Base-by-base conservation (phyloP, 2,888 invertebrate species). In the Ormyrus pomaceus region DNA sequence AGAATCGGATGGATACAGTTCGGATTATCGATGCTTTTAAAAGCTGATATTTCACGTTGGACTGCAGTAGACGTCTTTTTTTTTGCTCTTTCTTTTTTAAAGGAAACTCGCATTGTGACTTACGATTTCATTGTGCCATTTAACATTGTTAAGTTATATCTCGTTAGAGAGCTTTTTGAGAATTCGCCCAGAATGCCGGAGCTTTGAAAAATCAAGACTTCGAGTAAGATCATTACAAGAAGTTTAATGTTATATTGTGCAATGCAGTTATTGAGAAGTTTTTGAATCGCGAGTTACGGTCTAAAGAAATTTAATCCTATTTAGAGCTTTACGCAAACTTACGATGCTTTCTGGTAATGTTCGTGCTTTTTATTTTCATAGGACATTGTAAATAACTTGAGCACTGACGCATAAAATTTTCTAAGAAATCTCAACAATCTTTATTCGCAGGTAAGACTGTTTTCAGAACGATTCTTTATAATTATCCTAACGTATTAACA, bases 11-110 rank as follows among this genome's bases (percentile, higher is more conserved):
- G 56, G 64, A 76, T 69, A 76, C 45, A 50, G 46, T 64, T 64
- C 61, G 75, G 71, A 76, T 76, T 72, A 80, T 80, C 64, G 76
- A 76, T 72, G 80, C 80, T 71, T 80, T 76, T 72, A 66, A 76
- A 61, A 76, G 75, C 71, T 80, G 59, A 72, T 80, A 80, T 76
- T 79, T 79, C 71, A 75, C 74, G 61, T 73, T 53, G 69, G 58
- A 68, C 58, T 56, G 56, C 53, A 34, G 34, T 34, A 19, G 56
- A 53, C 8, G 51, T 19, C 2, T 34, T 34, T 0, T 34, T 34
- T 34, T 34, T 34, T 50, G 51, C 34, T 62, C 66, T 70, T 55
- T 51, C 45, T 55, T 13, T 19, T 51, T 46, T 19, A 45, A 53
- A 8, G 74, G 56, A 59, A 64, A 62, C 56, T 58, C 70, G 59